Evolutionary conservation across 2,888 invertebrate genomes (phyloP).

Genomic region (Eupithecia pulchellata): DNA sequence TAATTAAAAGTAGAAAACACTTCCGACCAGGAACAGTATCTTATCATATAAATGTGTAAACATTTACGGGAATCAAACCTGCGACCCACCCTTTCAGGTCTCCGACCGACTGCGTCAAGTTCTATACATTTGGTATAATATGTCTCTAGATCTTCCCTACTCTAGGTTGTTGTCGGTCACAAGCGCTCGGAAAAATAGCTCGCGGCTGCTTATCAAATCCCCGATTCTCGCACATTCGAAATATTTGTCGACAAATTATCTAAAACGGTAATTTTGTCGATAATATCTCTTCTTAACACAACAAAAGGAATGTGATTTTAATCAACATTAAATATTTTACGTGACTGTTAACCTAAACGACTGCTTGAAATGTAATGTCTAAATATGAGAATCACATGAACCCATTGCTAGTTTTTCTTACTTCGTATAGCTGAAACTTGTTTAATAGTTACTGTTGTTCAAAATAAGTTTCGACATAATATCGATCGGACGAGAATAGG

Average conservation of each 20-base stretch:
- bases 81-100: no score
- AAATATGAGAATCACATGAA: neutral
- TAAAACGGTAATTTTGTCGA: neutral
- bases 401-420: neutral
- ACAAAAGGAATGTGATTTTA: neutral
- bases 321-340: neutral
- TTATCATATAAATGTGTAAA: no score
- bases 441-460: neutral
- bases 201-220: conserved; percentile 50
- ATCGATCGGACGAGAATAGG: conserved; percentile 11
- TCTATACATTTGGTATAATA: no score
- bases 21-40: no score
- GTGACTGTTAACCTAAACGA: neutral
- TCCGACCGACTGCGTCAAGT: no score
- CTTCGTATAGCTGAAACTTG: no score
- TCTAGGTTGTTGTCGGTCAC: conserved; percentile 52
- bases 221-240: neutral
- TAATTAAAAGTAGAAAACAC: no score
- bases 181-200: conserved; percentile 58
- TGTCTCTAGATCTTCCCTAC: conserved; percentile 16
- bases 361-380: neutral
- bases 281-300: neutral
- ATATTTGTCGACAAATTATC: neutral
- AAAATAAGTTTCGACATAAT: neutral
- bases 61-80: no score